Evolutionary conservation across 2,113 vertebrate genomes (phyloP), one percentile per base, ranked within the genome.

Genomic region (Pseudopipra pipra): DNA sequence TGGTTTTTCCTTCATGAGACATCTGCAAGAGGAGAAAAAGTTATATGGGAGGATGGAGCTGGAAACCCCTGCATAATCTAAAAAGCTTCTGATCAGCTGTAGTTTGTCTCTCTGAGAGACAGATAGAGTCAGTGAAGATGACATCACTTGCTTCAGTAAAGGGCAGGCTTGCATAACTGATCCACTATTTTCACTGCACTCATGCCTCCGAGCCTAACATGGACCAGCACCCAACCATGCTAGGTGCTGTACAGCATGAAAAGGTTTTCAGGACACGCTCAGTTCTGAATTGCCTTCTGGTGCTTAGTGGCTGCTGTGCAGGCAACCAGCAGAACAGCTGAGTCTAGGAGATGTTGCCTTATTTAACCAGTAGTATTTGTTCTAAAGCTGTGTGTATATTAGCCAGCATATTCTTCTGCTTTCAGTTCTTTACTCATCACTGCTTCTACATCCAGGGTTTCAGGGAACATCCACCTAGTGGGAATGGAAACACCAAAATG

Each of bases 171-270:
- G 5, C 7, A 11, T 30, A 67, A 91, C 15, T 5, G 6, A 23
- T 47, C 5, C 30, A 3, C 43, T 44, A 14, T 52, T 87, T 55
- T 55, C 49, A 28, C 8, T 16, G 22, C 18, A 10, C 28, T 51
- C 0, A 1, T 78, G 33, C 14, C 28, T 78, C 19, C 18, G 16
- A 79, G 28, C 37, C 33, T 28, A 17, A 31, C 2, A 8, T 2
- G 18, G 52, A 78, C 33, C 21, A 62, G 28, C 28, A 62, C 13
- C 37, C 13, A 17, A 11, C 35, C 6, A 2, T 47, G 24, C 51
- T 14, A 23, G 43, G 44, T 39, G 41, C 28, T 31, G 61, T 28
- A 6, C 16, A 37, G 43, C 28, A 56, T 56, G 52, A 31, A 41
- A 58, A 76, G 25, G 24, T 82, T 72, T 67, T 67, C 43, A 79